Base-by-base conservation (phyloP, 92 coral and sea anemone species). In the Muricea muricata region DNA sequence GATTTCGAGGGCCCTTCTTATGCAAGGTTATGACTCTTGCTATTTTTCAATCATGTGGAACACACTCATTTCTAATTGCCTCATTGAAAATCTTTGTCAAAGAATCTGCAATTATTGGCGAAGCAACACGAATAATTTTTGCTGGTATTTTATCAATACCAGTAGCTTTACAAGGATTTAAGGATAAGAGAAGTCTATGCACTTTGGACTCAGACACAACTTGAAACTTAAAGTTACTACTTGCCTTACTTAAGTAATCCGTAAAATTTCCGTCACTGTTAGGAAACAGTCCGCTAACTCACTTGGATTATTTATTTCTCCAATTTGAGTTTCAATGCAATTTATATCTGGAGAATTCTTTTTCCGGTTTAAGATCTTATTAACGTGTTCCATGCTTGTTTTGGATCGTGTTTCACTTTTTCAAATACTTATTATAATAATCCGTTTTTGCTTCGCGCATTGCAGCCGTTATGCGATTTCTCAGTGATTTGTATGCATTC, bases 381-480 rank as follows among this genome's bases (percentile, higher is more conserved):
- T 63, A 1, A 84, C 28, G 80, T 35, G 46, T 75, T 72, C 83
- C 84, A 87, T 2, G 63, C 47, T 57, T 8, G 67, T 31, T 81
- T 87, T 17, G 87, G 87, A 30, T 71, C 52, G 7, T 65, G 80
- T 21, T 61, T 87, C 23, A 69, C 81, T 45, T 73, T 82, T 46
- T 71, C 70, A 23, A 82, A 72, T 52, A 54, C 61, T 40, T 72
- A 34, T 82, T 82, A 75, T 87, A 41, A 82, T 26, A 74, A 0
- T 35, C 76, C 18, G 55, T 21, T 87, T 87, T 73, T 30, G 76
- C 83, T 72, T 73, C 50, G 18, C 67, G 84, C 57, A 83, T 37
- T 5, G 85, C 84, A 75, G 63, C 79, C 47, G 85, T 88, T 25
- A 85, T 55, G 25, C 34, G 76, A 83, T 88, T 88, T 75, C 73